phyloP scores from a whole-genome alignment of 2,888 invertebrate species.

The Notocelia uddmanniana region DNA sequence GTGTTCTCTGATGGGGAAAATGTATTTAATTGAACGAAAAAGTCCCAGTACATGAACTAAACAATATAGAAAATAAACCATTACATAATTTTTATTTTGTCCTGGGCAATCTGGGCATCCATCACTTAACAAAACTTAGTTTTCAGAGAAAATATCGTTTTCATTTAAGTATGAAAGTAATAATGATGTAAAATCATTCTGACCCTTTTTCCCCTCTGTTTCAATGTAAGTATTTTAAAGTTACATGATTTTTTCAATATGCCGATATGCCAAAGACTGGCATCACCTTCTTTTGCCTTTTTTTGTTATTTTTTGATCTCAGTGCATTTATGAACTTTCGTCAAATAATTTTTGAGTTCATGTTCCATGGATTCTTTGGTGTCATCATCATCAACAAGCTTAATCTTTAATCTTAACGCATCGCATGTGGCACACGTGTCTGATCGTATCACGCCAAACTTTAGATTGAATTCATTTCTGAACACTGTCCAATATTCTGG shows the following conservation, averaged over 20 bases:
- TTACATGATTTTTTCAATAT: neutral
- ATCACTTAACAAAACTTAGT: constrained; percentile 22
- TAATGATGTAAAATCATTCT: constrained; percentile 3
- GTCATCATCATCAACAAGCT: constrained; percentile 2
- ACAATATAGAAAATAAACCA: constrained; percentile 14
- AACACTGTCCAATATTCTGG: constrained; percentile 6
- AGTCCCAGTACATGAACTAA: constrained; percentile 5
- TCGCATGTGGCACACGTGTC: constrained; percentile 3
- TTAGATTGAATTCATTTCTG: constrained; percentile 5
- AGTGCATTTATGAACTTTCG: neutral
- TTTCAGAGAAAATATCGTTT: constrained; percentile 12
- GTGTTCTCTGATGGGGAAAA: constrained; percentile 13
- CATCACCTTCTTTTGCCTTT: neutral
- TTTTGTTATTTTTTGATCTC: neutral
- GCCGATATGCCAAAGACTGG: neutral
- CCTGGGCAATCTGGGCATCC: constrained; percentile 21
- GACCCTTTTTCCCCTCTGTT: neutral
- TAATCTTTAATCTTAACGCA: neutral
- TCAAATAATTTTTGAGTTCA: neutral
- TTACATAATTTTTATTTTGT: constrained; percentile 17
- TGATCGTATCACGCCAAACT: neutral
- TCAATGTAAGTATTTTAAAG: constrained; percentile 7
- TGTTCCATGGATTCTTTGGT: neutral
- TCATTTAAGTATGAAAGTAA: constrained; percentile 14
- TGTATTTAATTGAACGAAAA: constrained; percentile 20